Evolutionary conservation across 37 sponge, comb jelly and placozoan species (phyloP), one percentile per base, ranked within the genome.

Genomic region (Halisarca cf. caerulea): DNA sequence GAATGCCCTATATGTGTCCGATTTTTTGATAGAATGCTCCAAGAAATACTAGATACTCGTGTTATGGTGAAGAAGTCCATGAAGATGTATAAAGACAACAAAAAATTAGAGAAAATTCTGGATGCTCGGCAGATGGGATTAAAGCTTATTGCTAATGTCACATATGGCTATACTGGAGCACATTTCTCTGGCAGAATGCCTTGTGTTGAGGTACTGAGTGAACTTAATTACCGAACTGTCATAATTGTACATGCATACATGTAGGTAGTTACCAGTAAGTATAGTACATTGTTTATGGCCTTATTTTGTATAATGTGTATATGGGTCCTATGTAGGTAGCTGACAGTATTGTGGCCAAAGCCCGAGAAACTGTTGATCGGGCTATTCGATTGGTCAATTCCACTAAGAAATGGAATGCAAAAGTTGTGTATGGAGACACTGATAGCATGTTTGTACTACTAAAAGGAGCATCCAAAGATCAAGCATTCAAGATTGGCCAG

Each of bases 181-280:
- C 96, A 86, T 77, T 96, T 89, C 74, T 98, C 99, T 24, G 99
- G 99, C 21, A 78, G 99, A 54, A 98, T 98, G 99, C 99, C 99
- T 0, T 98, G 99, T 83, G 89, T 98, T 15, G 98, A 98, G 78
- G 87, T 94, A 66, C 44, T 79, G 3, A 44, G 0, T 75, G 45
- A 27, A 27, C 2, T n/a, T n/a, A n/a, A n/a, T n/a, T n/a, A n/a
- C n/a, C n/a, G n/a, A n/a, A n/a, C n/a, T n/a, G n/a, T n/a, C n/a
- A n/a, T 39, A 78, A 38, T 1, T 32, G 35, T 6, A 21, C 43
- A n/a, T 62, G 64, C 30, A 62, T 62, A 15, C n/a, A 30, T 62
- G 64, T 62, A 62, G 17, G 11, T 55, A 55, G 57, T 11, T 11
- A 55, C 61, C n/a, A n/a, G n/a, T n/a, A n/a, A n/a, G n/a, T n/a